phyloP scores from a whole-genome alignment of 2,113 vertebrate species.

The Tretioscincus oriximinensis region DNA sequence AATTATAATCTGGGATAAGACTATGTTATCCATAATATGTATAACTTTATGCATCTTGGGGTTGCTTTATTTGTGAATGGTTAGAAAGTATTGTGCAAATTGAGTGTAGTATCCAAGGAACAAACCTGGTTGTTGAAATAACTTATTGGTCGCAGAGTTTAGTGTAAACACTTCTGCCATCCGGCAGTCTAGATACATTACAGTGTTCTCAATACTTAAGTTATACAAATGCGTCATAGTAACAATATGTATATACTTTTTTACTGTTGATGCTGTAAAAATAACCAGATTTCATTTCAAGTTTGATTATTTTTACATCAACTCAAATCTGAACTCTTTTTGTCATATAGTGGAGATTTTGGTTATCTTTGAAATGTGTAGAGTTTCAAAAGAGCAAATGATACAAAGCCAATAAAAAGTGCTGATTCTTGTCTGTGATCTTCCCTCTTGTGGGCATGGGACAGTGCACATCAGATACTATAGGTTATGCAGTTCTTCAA shows the following conservation, averaged over 20 bases:
- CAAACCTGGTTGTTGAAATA: not conserved
- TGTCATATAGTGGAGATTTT: no score
- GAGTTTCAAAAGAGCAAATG: not conserved
- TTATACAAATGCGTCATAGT: no score
- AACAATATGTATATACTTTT: not conserved
- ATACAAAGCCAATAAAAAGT: not conserved
- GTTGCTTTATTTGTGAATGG: not conserved
- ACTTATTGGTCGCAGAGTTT: not conserved
- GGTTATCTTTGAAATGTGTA: not conserved
- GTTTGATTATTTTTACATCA: no score
- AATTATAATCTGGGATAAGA: no score
- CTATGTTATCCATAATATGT: not conserved
- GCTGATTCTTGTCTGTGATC: not conserved
- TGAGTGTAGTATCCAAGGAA: not conserved
- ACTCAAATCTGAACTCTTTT: no score
- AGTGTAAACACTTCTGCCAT: not conserved
- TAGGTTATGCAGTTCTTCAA: not conserved
- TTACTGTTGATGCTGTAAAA: no score
- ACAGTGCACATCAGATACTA: not conserved
- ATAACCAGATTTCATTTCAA: no score
- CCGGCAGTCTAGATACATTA: not conserved
- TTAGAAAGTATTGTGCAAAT: not conserved
- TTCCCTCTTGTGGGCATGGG: not conserved
- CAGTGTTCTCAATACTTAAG: no score
- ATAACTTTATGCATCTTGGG: not conserved